Base-by-base conservation (phyloP, 2,888 invertebrate genomes). In the Cosmopolites sordidus region DNA sequence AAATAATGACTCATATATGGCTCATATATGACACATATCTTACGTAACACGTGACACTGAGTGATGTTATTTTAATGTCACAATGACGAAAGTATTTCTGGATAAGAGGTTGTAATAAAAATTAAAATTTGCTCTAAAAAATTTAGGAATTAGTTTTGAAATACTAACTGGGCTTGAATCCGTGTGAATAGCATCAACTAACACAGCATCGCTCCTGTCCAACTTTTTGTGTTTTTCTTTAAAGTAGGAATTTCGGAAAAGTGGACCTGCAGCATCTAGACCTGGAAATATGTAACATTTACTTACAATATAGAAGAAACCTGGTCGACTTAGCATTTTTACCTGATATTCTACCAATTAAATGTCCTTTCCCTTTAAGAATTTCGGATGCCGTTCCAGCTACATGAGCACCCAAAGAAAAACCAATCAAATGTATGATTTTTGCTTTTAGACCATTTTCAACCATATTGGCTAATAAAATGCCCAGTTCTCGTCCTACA, bases 201-300 rank as follows among this genome's bases (percentile, higher is more conserved):
- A 79, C 17, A 73, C 70, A 0, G 85, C 86, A 64, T 86, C 85
- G 4, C 75, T 75, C 18, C 76, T 75, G 62, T 83, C 83, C 42
- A 86, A 69, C 58, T 81, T 81, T 50, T 77, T 76, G 11, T 77
- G 71, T 50, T 77, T 76, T 43, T 81, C 79, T 17, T 77, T 66
- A 59, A 82, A 66, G 64, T 81, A 68, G 63, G 80, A 66, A 62
- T 73, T 74, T 60, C 83, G 77, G 65, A 84, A 91, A 0, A 92
- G 78, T 0, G 92, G 92, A 66, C 87, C 84, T 0, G 92, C 91
- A 0, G 92, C 90, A 68, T 92, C 92, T 49, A 92, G 70, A 30
- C 90, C 92, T 83, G 72, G n/a, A 17, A 41, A 16, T 6, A 41
- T 15, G 11, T 38, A 38, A 38, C 3, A 9, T 5, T 14, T 9